Evolutionary conservation across 2,113 vertebrate genomes (phyloP).

Genomic region (Hippocampus barbouri): DNA sequence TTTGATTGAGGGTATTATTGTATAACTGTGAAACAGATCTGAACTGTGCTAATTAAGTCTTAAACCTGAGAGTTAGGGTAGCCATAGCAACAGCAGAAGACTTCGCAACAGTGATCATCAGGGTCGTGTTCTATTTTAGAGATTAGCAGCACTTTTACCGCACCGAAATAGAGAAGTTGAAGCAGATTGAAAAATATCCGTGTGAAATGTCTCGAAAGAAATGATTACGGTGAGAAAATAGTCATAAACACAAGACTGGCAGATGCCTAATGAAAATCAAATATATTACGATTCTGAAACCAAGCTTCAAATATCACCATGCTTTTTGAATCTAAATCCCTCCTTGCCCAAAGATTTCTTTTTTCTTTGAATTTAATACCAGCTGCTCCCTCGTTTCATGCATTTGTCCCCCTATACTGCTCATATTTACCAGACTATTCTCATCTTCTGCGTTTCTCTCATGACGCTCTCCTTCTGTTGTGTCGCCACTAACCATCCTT

Average conservation of each 20-base stretch:
- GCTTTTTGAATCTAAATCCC: slow-evolving; percentile 1
- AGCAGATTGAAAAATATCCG: neutral
- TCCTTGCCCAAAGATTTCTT: neutral
- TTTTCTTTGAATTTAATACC: slow-evolving; percentile 7
- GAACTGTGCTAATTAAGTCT: slow-evolving; percentile 6
- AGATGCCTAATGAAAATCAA: neutral
- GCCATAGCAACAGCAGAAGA: neutral
- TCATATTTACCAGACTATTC: slow-evolving; percentile 37
- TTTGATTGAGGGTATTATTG: neutral
- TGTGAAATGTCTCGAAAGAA: neutral
- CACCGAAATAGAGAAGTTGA: neutral
- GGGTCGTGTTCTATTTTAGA: neutral
- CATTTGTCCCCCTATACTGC: slow-evolving; percentile 17
- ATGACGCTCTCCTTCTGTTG: slow-evolving; percentile 18
- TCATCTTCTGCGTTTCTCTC: slow-evolving; percentile 42
- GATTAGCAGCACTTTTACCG: slow-evolving; percentile 1
- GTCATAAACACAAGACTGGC: neutral
- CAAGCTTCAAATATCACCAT: neutral
- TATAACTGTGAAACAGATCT: neutral
- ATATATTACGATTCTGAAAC: slow-evolving; percentile 1
- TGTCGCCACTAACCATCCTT: slow-evolving; percentile 45
- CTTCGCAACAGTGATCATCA: slow-evolving; percentile 4
- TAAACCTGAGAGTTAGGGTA: neutral
- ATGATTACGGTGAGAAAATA: neutral
- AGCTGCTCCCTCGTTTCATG: slow-evolving; percentile 21